Evolutionary conservation across 2,888 invertebrate species (phyloP), one percentile per base, ranked within the genome.

Genomic region (Apotomis betuletana): DNA sequence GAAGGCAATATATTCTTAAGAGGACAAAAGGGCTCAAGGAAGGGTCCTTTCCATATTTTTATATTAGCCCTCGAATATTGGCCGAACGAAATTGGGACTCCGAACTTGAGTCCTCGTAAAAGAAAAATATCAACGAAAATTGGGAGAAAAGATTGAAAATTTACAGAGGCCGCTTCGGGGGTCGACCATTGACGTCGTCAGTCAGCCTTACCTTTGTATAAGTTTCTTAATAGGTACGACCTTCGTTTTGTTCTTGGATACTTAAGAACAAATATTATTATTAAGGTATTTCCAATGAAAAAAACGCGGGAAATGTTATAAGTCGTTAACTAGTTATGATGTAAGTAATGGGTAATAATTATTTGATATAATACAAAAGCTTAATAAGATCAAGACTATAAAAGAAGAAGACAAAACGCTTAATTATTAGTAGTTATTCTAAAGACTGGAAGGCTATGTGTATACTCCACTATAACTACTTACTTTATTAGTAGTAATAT

Each of bases 61-160:
- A 82, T 86, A 86, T 86, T 87, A 83, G 83, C 80, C 77, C 81
- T 82, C 81, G 81, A 85, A 85, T 85, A 85, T 87, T 84, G 83
- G 82, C 75, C 80, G 79, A 79, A 79, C 77, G 64, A 82, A 84
- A 86, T 86, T 84, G 83, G 80, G 78, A 76, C 80, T 78, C 76
- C 70, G 79, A 78, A 82, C 72, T 79, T 70, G 70, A 78, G 78
- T 80, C 78, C 69, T 76, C 75, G 75, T 79, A 80, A 85, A 81
- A 81, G 79, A 81, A 80, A 83, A 83, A 79, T 81, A 79, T 80
- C 76, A 79, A 77, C 77, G 76, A 75, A 79, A 80, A 79, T 81
- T 74, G 77, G 52, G 79, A 75, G 76, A 72, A 70, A 68, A 75
- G 77, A 82, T 84, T 85, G 81, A 81, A 83, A 80, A 81, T 81